Base-by-base conservation (phyloP, 2,888 invertebrate species). In the Sphaerophoria rueppellii region DNA sequence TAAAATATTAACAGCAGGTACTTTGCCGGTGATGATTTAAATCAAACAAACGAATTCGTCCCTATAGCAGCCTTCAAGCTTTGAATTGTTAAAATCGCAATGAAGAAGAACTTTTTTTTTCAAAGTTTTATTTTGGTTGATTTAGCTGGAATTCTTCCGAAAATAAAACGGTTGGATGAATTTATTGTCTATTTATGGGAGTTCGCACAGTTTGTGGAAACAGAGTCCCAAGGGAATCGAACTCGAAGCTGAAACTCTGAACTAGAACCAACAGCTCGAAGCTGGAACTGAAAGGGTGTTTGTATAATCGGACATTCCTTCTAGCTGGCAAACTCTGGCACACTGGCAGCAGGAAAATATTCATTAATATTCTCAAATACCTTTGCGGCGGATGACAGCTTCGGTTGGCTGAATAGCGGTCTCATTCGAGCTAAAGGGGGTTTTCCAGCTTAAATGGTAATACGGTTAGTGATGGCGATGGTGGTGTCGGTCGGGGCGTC, bases 101-200 rank as follows among this genome's bases (percentile, higher is more conserved):
- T 24, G 2, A 52, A 24, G 24, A 14, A 52, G 7, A 6, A 37
- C 24, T 24, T 24, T 24, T 24, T 24, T 24, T 24, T 24, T 24
- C 9, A 32, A 65, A 50, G 5, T 35, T 67, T 60, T 24, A 79
- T 65, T 79, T 9, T 79, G 67, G 73, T 58, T 67, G 78, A 72
- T 65, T 16, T 57, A 52, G 54, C 50, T 32, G 40, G 43, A 43
- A 34, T 54, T 7, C 14, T 32, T 5, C 4, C 4, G 14, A 48
- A 48, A 48, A 5, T 35, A 40, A 34, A 73, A 72, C 40, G 11
- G 57, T 58, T 24, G 63, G 40, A 72, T 65, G 50, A 72, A 78
- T 78, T 65, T 43, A 73, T 58, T 79, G 72, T 73, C 61, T 65
- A 73, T 58, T 79, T 74, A 67, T 74, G 5, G 32, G 43, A 57